Evolutionary conservation across 2,888 invertebrate species (phyloP), one percentile per base, ranked within the genome.

Genomic region (Amphipoea oculea): DNA sequence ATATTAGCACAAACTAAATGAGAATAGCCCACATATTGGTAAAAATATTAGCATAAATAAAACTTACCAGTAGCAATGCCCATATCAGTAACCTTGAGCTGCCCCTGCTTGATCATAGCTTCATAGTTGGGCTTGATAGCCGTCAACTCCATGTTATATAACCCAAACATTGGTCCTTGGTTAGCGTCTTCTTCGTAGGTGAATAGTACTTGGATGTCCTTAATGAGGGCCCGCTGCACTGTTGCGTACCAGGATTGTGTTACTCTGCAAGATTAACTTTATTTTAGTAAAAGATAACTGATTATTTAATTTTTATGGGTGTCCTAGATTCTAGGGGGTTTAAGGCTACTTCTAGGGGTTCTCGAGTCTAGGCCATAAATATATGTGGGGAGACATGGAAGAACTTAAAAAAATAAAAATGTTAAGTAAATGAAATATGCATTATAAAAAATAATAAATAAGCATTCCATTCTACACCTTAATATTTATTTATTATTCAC

Each of bases 81-180:
- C 97, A 98, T 98, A 92, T 99, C 99, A 0, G 98, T 98, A 76
- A 98, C 97, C 94, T 98, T 98, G 17, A 99, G 95, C 86, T 98
- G 98, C 0, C 99, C 99, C 81, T 98, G 98, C 94, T 98, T 98
- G 84, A 98, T 98, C 98, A 99, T 98, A 3, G 98, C 98, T 90
- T 99, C 99, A 92, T 99, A 99, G 94, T 99, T 99, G 0, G 99
- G 99, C 93, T 98, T 98, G 83, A 99, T 98, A 84, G 97, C 97
- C 0, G 98, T 98, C 75, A 99, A 95, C 95, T 99, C 99, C 73
- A 97, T 96, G 84, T 98, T 98, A 74, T 98, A 96, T 1, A 99
- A 95, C 0, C 99, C 99, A 94, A 98, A 99, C 97, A 98, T 97
- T 20, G 98, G 98, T 4, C 98, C 98, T 71, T 98, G 98, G 0